A percentile compares a stretch with the other conserved stretches of the same genome.
These are phyloP conservation scores for Larimichthys polyactis DNA, from an alignment of 2,113 vertebrate species.

Conservation along the genomic window DNA sequence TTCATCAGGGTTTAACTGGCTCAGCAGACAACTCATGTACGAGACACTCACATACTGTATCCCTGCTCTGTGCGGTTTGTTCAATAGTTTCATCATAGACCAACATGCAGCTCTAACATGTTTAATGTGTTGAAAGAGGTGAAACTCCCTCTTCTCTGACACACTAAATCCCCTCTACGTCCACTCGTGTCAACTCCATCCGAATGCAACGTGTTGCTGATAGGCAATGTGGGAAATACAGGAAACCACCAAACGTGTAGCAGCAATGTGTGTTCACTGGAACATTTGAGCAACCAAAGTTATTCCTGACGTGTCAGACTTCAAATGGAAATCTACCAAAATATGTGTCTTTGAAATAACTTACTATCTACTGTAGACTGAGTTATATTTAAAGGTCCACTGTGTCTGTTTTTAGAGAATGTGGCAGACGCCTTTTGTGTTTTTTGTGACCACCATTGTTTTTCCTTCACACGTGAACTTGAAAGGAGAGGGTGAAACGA, in stretches of 20 bases:
- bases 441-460: too few species aligned
- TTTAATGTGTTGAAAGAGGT: neutral
- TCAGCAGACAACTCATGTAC: neutral
- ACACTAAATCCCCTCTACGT: neutral
- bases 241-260: neutral
- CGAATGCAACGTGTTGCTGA: neutral
- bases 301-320: neutral
- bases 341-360: neutral
- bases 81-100: neutral
- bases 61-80: conserved; percentile 13
- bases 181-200: neutral
- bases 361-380: neutral
- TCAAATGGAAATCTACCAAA: neutral
- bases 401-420: too few species aligned
- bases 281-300: conserved; percentile 1
- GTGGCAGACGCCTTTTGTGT: too few species aligned
- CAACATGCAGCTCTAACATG: neutral
- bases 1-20: neutral
- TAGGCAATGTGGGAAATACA: neutral
- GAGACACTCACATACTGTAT: neutral
- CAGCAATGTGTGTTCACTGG: neutral
- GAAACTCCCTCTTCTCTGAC: neutral
- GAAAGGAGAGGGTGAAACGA: too few species aligned
- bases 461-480: too few species aligned
- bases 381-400: neutral